Conservation (phyloP, 2,888 invertebrate species). For the Dermolepida albohirtum region DNA sequence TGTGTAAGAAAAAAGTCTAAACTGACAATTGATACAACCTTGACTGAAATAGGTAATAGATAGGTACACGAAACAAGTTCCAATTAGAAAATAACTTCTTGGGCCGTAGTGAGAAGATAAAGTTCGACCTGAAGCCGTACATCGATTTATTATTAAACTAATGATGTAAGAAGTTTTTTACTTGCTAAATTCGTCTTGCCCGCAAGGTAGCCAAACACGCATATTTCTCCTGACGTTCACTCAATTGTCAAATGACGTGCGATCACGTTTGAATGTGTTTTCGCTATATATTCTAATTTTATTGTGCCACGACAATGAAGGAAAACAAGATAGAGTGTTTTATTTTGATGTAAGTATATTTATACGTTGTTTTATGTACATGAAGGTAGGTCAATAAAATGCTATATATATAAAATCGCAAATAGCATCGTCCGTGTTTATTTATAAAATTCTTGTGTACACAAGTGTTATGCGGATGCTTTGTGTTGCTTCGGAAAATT, state of each 20-base stretch:
- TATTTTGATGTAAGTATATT: constrained; percentile 38
- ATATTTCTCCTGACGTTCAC: constrained; percentile 8
- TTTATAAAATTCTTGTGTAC: too few relatives aligned
- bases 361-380: constrained; percentile 17
- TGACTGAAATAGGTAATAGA: too few relatives aligned
- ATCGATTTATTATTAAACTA: constrained; percentile 32
- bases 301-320: constrained; percentile 23
- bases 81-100: too few relatives aligned
- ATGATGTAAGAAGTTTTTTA: constrained; percentile 31
- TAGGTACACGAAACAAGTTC: too few relatives aligned
- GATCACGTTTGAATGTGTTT: constrained; percentile 21
- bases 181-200: constrained; percentile 15
- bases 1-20: too few relatives aligned
- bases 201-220: constrained; percentile 15
- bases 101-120: neutral
- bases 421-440: too few relatives aligned
- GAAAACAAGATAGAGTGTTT: constrained; percentile 20
- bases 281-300: neutral
- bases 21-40: too few relatives aligned
- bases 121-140: constrained; percentile 11
- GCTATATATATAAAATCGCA: constrained; percentile 10
- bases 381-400: constrained; percentile 30
- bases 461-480: too few relatives aligned
- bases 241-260: constrained; percentile 34
- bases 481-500: too few relatives aligned